A percentile compares a stretch with the other conserved stretches of the same genome.
phyloP scores from a whole-genome alignment of 1,140 invertebrate genomes.

The Diploscapter pachys region DNA sequence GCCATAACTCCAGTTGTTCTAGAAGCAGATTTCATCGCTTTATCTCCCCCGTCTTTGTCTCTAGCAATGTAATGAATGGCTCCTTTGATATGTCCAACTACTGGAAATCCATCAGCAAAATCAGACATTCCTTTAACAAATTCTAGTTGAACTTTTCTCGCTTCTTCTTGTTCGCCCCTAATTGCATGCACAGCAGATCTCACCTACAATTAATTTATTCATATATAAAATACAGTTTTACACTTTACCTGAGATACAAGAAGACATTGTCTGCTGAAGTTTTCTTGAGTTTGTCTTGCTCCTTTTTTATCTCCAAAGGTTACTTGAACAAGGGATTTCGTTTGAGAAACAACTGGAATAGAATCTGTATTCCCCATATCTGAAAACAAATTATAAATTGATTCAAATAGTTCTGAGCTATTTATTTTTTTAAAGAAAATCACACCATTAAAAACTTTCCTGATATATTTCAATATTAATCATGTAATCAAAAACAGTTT shows the following conservation, averaged over 20 bases:
- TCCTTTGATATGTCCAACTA: conserved; percentile 16
- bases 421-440: background rate
- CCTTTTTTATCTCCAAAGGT: conserved; percentile 1
- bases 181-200: conserved; percentile 3
- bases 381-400: background rate
- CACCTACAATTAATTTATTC: conserved; percentile 1
- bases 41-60: conserved; percentile 6
- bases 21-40: conserved; percentile 1
- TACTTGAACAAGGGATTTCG: conserved; percentile 8
- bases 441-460: background rate
- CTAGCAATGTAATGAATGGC: conserved; percentile 5
- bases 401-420: too few species aligned
- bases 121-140: background rate
- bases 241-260: conserved; percentile 2
- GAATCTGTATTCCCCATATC: conserved; percentile 17
- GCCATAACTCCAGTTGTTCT: conserved; percentile 12
- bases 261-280: conserved; percentile 2
- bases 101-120: conserved; percentile 15
- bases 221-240: background rate
- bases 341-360: conserved; percentile 8
- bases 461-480: background rate
- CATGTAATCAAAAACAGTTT: conserved; percentile 3
- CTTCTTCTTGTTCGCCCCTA: background rate
- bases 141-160: background rate
- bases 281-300: conserved; percentile 8